Percentiles rank a stretch among this genome's conserved stretches.
Evolutionary conservation across 2,888 invertebrate genomes (phyloP).

Genomic region (Bedellia somnulentella): DNA sequence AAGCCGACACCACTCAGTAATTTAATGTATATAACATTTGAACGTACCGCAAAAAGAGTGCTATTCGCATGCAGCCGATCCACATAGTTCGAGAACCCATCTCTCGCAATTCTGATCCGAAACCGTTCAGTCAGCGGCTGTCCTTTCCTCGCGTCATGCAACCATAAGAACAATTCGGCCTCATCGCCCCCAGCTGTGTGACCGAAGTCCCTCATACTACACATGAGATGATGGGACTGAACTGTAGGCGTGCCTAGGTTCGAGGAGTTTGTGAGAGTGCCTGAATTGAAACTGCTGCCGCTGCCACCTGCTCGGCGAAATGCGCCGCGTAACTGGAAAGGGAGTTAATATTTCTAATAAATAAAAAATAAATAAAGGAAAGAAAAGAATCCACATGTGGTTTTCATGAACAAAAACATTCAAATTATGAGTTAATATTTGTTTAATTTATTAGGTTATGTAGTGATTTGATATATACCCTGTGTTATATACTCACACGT

Average conservation of each 20-base stretch:
- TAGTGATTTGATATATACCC: too few species aligned
- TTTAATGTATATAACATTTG: too few species aligned
- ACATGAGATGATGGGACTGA: constrained; percentile 68
- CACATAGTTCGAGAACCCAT: constrained; percentile 87
- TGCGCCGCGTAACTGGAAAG: constrained; percentile 45
- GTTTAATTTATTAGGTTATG: too few species aligned
- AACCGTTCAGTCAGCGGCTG: constrained; percentile 87
- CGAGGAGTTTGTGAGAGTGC: constrained; percentile 35
- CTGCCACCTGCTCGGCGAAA: constrained; percentile 47
- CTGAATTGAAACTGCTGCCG: constrained; percentile 48
- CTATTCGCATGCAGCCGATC: constrained; percentile 86
- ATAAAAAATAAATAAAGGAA: too few species aligned
- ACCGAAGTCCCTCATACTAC: constrained; percentile 87
- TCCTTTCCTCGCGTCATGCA: constrained; percentile 78
- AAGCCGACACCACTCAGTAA: too few species aligned
- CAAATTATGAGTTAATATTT: too few species aligned
- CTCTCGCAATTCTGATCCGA: constrained; percentile 84
- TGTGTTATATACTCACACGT: too few species aligned
- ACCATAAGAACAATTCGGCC: constrained; percentile 83
- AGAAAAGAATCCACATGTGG: too few species aligned
- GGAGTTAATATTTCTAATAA: background rate
- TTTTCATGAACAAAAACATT: too few species aligned
- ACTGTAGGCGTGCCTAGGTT: constrained; percentile 21
- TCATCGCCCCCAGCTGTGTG: constrained; percentile 88
- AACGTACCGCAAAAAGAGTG: constrained; percentile 79